Evolutionary conservation across 2,888 invertebrate genomes (phyloP), one percentile per base, ranked within the genome.

Genomic region (Drosophila recens): DNA sequence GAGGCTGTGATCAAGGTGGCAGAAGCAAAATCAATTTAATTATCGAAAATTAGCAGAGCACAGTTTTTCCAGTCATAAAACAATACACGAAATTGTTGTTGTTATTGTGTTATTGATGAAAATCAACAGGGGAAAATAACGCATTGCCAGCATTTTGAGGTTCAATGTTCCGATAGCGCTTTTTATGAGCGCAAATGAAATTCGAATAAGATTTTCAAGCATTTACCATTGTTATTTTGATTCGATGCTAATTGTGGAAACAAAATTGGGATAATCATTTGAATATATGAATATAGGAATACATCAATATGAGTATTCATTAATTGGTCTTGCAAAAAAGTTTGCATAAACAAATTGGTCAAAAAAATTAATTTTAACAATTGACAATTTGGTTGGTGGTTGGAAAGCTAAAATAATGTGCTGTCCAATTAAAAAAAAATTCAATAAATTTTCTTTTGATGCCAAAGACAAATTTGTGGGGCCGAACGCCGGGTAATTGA

Each of bases 11-110:
- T 83, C 75, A 83, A 89, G 84, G 87, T 83, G 78, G 72, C 89
- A 89, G 84, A 84, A 87, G 81, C 84, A 51, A 75, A 75, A 72
- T 80, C 72, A 59, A 80, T 83, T 88, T 75, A 78, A 84, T 87
- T 74, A 75, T 69, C 61, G 56, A 70, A 77, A 86, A 75, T 89
- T 80, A 64, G 62, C 78, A 38, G 45, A 59, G 69, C 61, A 48
- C 76, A 61, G 61, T 63, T 79, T 38, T 62, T 42, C 15, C 43
- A 57, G 65, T 61, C 67, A 78, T 77, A 74, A 72, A 77, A 73
- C 67, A 69, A 64, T 51, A 71, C 43, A 67, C 51, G 51, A 66
- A 53, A 57, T 23, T 42, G 33, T 40, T 42, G 42, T 42, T 58
- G 42, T 64, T 58, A 45, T 66, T 65, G 11, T 62, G 27, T 66